A percentile compares a stretch with the other conserved stretches of the same genome.
Evolutionary conservation across 2,113 vertebrate genomes (phyloP).

Genomic region (Melozone crissalis): DNA sequence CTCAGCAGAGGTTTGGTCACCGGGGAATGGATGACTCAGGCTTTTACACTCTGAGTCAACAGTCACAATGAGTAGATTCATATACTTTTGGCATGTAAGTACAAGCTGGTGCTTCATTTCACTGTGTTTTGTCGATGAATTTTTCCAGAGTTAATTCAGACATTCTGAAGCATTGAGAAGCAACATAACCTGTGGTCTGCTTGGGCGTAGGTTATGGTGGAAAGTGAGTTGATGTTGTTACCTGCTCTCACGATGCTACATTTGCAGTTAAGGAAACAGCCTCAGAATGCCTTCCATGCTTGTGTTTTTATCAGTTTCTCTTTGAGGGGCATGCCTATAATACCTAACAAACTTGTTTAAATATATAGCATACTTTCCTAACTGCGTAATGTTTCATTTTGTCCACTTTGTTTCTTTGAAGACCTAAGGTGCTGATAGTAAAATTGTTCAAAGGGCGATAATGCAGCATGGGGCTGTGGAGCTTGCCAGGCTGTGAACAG

Average conservation of each 20-base stretch:
- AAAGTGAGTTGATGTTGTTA: not conserved
- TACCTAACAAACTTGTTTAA: not conserved
- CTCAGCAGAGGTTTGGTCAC: not conserved
- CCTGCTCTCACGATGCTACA: accelerated
- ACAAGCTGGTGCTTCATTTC: not conserved
- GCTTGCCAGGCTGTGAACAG: not conserved
- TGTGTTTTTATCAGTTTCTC: not conserved
- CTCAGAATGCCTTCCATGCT: not conserved
- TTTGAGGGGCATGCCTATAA: not conserved
- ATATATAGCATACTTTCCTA: not conserved
- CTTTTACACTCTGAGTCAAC: constrained; percentile 49
- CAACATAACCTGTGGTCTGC: not conserved
- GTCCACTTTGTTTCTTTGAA: not conserved
- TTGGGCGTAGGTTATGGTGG: accelerated
- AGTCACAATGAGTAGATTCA: constrained; percentile 53
- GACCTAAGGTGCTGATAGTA: not conserved
- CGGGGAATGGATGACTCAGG: constrained; percentile 49
- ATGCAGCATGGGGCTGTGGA: not conserved
- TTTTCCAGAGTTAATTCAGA: constrained; percentile 6
- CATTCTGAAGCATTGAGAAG: not conserved
- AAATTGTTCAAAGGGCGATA: not conserved
- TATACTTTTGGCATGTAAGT: not conserved
- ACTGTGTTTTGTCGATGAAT: not conserved
- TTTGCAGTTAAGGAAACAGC: not conserved
- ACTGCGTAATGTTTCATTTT: not conserved